Base-by-base conservation (phyloP, 2,113 vertebrate species). In the Chrysochloris asiatica region DNA sequence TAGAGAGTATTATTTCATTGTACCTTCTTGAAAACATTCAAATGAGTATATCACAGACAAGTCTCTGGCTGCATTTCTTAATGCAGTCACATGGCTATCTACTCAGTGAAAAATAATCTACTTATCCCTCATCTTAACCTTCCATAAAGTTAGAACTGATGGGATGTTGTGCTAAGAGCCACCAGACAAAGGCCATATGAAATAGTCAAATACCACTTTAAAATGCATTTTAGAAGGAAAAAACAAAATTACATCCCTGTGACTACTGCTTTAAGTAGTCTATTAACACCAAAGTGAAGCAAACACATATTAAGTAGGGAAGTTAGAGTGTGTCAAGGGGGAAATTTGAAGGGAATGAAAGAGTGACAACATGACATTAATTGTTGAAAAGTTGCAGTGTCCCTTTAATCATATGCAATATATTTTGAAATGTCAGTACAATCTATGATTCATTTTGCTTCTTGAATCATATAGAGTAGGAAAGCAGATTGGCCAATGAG, bases 361-460 rank as follows among this genome's bases (percentile, higher is more conserved):
- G 6, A 6, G 14, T 45, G 47, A 71, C 2, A 52, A 67, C 4
- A 13, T 80, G 41, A 69, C 30, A 59, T 36, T 72, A 56, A 92
- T 61, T 82, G 47, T 19, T 45, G 38, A 84, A 91, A 90, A 21
- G 1, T 11, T 82, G 22, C 13, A 1, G 45, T 86, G 56, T 67
- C 16, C 28, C 63, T 61, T 91, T 86, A 82, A 41, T 88, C 63
- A 9, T 14, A 52, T 47, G 5, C 75, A 65, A 4, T 78, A 67
- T 17, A 83, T 50, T 86, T 83, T 72, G 24, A 89, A 79, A 21
- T 48, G 67, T 48, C 28, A n/a, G 65, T 76, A n/a, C 2, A 83
- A 76, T 4, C 50, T 47, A 52, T 59, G 50, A 41, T 67, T 95
- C 26, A 69, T 61, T 94, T 92, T 95, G 8, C n/a, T 90, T 77